Conservation (phyloP, 2,113 vertebrate genomes). For the Scolopax mira region DNA sequence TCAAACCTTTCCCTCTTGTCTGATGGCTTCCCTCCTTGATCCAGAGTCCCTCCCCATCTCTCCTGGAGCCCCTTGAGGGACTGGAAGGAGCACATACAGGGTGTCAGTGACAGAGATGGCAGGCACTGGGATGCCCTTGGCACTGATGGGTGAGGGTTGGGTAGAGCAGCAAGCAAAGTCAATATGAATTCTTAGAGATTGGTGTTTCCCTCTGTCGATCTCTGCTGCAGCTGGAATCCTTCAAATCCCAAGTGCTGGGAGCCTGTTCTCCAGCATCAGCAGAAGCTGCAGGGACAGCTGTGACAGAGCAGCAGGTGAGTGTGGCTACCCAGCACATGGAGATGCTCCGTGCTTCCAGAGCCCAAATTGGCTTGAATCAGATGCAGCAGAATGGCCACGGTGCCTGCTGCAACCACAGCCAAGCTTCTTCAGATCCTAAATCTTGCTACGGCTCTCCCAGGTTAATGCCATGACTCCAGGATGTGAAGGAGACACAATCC, state of each 20-base stretch:
- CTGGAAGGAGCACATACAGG: rapidly evolving
- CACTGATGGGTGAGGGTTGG: rapidly evolving
- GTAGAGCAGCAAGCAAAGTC: neutral
- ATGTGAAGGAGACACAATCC: rapidly evolving
- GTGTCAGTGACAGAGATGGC: too few species aligned
- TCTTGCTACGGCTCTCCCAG: neutral
- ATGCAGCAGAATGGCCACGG: rapidly evolving
- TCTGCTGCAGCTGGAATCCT: slow-evolving; percentile 67
- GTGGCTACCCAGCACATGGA: rapidly evolving
- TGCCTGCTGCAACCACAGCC: rapidly evolving
- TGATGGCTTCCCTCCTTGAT: too few species aligned
- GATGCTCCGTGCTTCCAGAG: rapidly evolving
- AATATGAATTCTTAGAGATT: rapidly evolving
- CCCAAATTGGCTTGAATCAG: rapidly evolving
- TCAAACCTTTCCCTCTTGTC: too few species aligned
- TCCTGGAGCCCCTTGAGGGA: too few species aligned
- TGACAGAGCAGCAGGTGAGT: slow-evolving; percentile 70
- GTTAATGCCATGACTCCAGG: rapidly evolving
- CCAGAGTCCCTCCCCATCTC: too few species aligned
- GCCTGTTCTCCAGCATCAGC: slow-evolving; percentile 26
- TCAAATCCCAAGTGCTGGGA: slow-evolving; percentile 67
- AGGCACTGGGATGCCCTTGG: neutral
- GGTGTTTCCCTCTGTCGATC: neutral
- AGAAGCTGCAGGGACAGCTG: neutral
- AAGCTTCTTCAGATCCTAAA: neutral